Evolutionary conservation across 2,113 vertebrate genomes (phyloP), one percentile per base, ranked within the genome.

Genomic region (Brevimyrus niger): DNA sequence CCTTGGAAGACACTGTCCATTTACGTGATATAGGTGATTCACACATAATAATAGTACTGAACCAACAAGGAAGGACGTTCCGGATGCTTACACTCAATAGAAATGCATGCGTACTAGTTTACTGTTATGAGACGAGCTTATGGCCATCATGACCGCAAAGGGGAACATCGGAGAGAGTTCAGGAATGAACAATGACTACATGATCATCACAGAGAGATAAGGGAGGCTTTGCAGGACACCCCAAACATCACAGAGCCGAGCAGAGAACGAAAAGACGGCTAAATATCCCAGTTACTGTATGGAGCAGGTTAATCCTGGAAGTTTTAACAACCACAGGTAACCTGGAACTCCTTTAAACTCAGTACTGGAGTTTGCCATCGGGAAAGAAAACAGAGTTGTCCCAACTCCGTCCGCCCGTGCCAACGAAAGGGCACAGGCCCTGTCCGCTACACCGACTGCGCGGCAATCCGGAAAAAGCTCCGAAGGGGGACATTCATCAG

Each of bases 401-500:
- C 35, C 73, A 42, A 80, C 31, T 76, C 13, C 31, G 5, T 53
- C 35, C 5, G 15, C 4, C 35, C 1, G 35, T 80, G 13, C 73
- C 73, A 80, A 80, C 15, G 9, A 38, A 38, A 80, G 15, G 73
- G 35, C 35, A 38, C 13, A 19, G 31, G 38, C 31, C 73, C 13
- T 0, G 35, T 19, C 73, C 31, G 17, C 69, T 76, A 31, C 31
- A 5, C 31, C 13, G 31, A 38, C 31, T 38, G 69, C 2, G 73
- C 5, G 35, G 46, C n/a, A 50, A 76, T 73, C 61, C 65, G 61
- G 87, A 42, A 42, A 46, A 7, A 11, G 87, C 87, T 69, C 87
- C 69, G 87, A 27, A 44, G 73, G 73, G 87, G 87, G 15, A 73
- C 87, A 88, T 88, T 88, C 87, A 88, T 88, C 58, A 48, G 61